These are phyloP conservation scores for Drosophila orena DNA, from an alignment of 1,140 invertebrate genomes.

Conservation along the genomic window DNA sequence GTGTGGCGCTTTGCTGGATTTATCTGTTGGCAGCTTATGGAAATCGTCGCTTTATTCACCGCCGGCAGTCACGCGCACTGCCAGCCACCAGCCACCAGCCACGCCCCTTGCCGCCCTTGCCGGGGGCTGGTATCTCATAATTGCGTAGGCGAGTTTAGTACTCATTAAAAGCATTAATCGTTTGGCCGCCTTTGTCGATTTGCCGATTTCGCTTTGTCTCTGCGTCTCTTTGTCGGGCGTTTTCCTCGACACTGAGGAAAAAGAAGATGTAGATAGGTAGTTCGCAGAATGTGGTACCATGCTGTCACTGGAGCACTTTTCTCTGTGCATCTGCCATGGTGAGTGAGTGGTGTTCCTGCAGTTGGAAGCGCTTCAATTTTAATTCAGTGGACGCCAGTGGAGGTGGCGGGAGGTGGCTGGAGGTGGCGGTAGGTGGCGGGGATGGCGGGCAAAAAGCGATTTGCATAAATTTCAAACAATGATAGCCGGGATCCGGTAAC, in stretches of 20 bases:
- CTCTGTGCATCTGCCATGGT: neutral
- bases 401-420: neutral
- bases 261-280: too few relatives aligned
- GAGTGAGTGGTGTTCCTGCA: conserved; percentile 50
- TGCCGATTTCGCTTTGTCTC: conserved; percentile 46
- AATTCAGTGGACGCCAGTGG: conserved; percentile 48
- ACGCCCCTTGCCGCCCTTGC: neutral
- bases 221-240: neutral
- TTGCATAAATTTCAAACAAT: conserved; percentile 77
- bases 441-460: conserved; percentile 54
- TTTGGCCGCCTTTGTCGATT: conserved; percentile 45
- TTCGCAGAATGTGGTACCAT: neutral
- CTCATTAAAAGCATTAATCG: conserved; percentile 81
- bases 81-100: conserved; percentile 36
- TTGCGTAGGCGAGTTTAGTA: conserved; percentile 77
- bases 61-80: conserved; percentile 56
- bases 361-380: conserved; percentile 67
- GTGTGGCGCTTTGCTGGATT: conserved; percentile 5
- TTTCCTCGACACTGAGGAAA: neutral
- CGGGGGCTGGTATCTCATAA: conserved; percentile 66
- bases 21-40: conserved; percentile 26
- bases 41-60: conserved; percentile 29
- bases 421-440: too few relatives aligned
- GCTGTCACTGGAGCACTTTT: neutral
- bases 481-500: conserved; percentile 41